Base-by-base conservation (phyloP, 2,888 invertebrate species). In the Drosophila aldrichi region DNA sequence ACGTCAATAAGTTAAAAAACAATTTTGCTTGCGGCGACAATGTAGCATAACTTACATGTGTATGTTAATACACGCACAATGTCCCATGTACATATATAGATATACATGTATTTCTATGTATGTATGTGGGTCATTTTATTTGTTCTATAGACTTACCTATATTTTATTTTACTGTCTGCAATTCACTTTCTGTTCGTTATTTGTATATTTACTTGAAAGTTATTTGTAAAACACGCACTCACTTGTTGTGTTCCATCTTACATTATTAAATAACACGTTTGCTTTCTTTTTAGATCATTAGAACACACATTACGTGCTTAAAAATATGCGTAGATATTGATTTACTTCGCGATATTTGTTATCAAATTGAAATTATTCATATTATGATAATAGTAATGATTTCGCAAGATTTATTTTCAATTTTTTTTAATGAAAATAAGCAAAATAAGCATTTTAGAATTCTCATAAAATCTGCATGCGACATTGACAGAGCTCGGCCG, bases 251-350 rank as follows among this genome's bases (percentile, higher is more conserved):
- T 59, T 52, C 70, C 60, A 46, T 62, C 59, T 63, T 56, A 58
- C 57, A 74, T 86, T 88, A 78, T 83, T 88, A 80, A 88, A 86
- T 83, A 88, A 83, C 82, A 85, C 81, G 75, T 81, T 73, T 75
- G 61, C 20, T 68, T 43, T 22, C n/a, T 54, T 57, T 74, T 40
- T 25, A 62, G 32, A 48, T 36, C 32, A 43, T 29, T 32, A 58
- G 57, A 74, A 61, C 34, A 63, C 56, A 52, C 55, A 62, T 62
- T 74, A 62, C 34, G 62, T 65, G 74, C 48, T 52, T 49, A 9
- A 34, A 46, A 46, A 38, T 48, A 40, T 51, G 51, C n/a, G 46
- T 57, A 48, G 25, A 38, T 61, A 64, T 63, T 70, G 52, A 62
- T 46, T 61, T 60, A 49, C 9, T 36, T 8, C 76, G 59, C 79